A percentile compares a stretch with the other conserved stretches of the same genome.
Conservation (phyloP, 2,113 vertebrate genomes). For the Lophura nycthemera region DNA sequence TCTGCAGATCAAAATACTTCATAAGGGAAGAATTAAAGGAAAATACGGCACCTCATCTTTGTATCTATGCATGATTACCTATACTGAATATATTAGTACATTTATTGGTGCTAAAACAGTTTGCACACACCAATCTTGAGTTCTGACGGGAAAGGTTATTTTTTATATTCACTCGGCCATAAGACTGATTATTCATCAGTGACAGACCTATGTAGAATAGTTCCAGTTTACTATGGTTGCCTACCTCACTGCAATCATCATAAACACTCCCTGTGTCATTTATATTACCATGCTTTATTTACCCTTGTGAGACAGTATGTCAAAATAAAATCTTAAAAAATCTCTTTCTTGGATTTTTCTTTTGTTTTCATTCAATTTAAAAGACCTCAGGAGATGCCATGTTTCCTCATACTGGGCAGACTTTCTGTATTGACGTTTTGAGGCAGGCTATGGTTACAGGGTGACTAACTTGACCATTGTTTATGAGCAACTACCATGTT, state of each 20-base stretch:
- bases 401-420: background rate
- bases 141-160: background rate
- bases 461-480: background rate
- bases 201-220: background rate
- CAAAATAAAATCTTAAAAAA: background rate
- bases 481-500: background rate
- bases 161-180: background rate
- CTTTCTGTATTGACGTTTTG: accelerated
- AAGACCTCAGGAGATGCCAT: background rate
- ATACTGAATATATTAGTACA: background rate
- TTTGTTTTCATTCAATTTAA: background rate
- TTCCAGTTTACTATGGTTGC: background rate
- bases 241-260: background rate
- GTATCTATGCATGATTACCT: background rate
- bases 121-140: background rate
- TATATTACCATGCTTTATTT: background rate
- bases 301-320: background rate
- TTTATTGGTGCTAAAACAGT: background rate
- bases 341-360: background rate
- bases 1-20: background rate
- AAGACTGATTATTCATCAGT: background rate
- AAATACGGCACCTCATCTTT: background rate
- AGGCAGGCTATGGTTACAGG: background rate
- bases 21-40: background rate
- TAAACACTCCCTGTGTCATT: background rate